Base-by-base conservation (phyloP, 2,888 invertebrate species). In the Drosophila mimica region DNA sequence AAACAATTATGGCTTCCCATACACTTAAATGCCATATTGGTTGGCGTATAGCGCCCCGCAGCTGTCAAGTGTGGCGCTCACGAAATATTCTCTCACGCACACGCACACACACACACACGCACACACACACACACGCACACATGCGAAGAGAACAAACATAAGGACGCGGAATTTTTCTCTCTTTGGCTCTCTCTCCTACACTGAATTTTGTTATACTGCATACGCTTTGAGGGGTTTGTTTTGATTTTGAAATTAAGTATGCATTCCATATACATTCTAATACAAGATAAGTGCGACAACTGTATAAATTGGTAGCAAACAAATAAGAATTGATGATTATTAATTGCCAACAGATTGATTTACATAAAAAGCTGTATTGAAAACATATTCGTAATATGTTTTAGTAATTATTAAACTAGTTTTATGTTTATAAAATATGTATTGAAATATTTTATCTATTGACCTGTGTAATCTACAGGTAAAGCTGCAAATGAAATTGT, bases 41-140 rank as follows among this genome's bases (percentile, higher is more conserved):
- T 33, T 60, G 17, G 7, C 15, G 7, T 48, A 88, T 81, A 87
- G 83, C 56, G 88, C 62, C 65, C 17, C 64, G 49, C 61, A 33
- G 52, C 57, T 61, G 77, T 38, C 59, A 73, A 61, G 56, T 61
- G 66, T 57, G 52, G 63, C 51, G 59, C 63, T 74, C 67, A 28
- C 28, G 1, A 52, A 11, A 31, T n/a, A 33, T 57, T 57, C 63
- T 68, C 64, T 49, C 33, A 51, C 11, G 9, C 59, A 36, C 33
- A 51, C 11, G 9, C 59, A 36, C 54, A 61, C 56, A 54, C 58
- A 48, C 53, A 63, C 59, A 65, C 17, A n/a, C 53, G 52, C 48
- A 56, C 54, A 61, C 56, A 54, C 58, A 48, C 53, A 63, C 59
- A 65, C 17, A n/a, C 53, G 52, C 48, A 49, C 51, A 34, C 51